phyloP scores from a whole-genome alignment of 1,140 invertebrate genomes.

The Drosophila gunungcola region DNA sequence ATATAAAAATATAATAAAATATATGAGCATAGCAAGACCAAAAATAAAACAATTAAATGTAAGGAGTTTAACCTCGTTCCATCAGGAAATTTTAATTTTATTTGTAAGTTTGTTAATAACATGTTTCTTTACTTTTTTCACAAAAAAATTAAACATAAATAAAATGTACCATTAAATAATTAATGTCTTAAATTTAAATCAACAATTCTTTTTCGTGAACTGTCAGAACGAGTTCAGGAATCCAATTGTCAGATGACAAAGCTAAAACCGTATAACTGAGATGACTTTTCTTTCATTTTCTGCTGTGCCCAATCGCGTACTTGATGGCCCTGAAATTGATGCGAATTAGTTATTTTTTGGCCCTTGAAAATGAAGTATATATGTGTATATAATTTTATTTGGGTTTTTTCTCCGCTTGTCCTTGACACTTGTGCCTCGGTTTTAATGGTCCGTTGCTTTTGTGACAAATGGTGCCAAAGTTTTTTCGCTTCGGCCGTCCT shows the following conservation, averaged over 20 bases:
- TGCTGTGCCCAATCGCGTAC: slow-evolving; percentile 47
- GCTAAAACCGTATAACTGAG: slow-evolving; percentile 22
- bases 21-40: too few relatives aligned
- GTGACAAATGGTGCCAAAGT: slow-evolving; percentile 45
- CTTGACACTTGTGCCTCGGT: slow-evolving; percentile 22
- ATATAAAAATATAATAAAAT: too few relatives aligned
- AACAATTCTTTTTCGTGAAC: neutral
- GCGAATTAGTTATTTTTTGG: slow-evolving; percentile 36
- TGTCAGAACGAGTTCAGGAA: slow-evolving; percentile 19
- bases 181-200: neutral
- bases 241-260: slow-evolving; percentile 8
- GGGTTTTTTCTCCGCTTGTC: slow-evolving; percentile 6
- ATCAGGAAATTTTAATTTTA: too few relatives aligned
- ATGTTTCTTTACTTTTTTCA: too few relatives aligned
- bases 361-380: slow-evolving; percentile 7
- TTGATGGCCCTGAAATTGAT: slow-evolving; percentile 67
- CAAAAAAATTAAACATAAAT: too few relatives aligned
- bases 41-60: too few relatives aligned
- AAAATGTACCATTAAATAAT: too few relatives aligned
- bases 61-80: too few relatives aligned
- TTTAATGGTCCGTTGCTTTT: slow-evolving; percentile 56
- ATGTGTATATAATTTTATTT: slow-evolving; percentile 6
- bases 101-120: too few relatives aligned
- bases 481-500: slow-evolving; percentile 14
- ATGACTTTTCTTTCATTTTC: slow-evolving; percentile 20